Evolutionary conservation across 2,113 vertebrate species (phyloP).

Genomic region (Microcebus griseorufus): DNA sequence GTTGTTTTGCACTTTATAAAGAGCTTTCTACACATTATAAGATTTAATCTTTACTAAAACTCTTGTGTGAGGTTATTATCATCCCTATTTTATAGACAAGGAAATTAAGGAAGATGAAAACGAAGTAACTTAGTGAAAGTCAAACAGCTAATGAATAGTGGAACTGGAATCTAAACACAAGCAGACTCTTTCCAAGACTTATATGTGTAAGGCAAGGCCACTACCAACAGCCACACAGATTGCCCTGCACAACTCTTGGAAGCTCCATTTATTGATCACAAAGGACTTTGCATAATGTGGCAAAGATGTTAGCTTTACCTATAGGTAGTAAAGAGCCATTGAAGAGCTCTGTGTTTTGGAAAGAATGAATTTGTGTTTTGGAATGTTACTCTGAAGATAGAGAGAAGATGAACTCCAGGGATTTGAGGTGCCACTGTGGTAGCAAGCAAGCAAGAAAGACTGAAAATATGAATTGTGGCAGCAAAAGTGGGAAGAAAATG

Average conservation of each 20-base stretch:
- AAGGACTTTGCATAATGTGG: not conserved
- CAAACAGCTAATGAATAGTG: not conserved
- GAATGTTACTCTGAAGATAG: not conserved
- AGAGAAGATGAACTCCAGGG: not conserved
- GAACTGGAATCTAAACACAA: not conserved
- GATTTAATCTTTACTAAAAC: not conserved
- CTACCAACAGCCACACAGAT: not conserved
- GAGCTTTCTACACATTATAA: not conserved
- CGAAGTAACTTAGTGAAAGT: not conserved
- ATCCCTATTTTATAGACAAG: not conserved
- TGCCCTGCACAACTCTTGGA: not conserved
- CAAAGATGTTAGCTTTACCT: not conserved
- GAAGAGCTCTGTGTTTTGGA: not conserved
- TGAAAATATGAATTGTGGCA: not conserved
- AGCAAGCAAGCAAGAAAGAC: not conserved
- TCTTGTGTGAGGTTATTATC: not conserved
- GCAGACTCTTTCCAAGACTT: not conserved
- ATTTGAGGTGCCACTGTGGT: not conserved
- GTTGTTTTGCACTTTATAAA: not conserved
- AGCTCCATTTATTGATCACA: not conserved
- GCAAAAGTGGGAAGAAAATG: not conserved
- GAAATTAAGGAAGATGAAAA: not conserved
- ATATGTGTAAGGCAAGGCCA: not conserved
- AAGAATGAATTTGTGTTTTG: not conserved
- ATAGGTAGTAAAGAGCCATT: not conserved